phyloP scores from a whole-genome alignment of 2,888 invertebrate genomes.

The Stictocephala bisonia region DNA sequence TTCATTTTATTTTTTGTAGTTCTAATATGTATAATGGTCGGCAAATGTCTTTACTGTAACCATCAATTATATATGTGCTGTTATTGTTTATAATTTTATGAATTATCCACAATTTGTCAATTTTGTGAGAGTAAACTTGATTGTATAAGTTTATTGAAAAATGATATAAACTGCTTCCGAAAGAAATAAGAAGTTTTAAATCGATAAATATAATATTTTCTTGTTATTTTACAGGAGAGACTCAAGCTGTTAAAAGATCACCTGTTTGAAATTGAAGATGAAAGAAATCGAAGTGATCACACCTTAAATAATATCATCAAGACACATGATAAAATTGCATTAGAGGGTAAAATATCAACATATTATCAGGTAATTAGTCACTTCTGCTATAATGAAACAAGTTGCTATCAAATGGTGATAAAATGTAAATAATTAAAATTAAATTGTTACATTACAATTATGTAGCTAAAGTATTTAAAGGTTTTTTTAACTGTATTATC shows the following conservation, averaged over 20 bases:
- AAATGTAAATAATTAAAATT: too few relatives aligned
- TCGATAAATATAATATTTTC: slow-evolving; percentile 20
- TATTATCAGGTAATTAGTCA: slow-evolving; percentile 71
- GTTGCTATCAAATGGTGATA: too few relatives aligned
- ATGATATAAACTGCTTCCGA: neutral
- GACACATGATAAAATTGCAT: slow-evolving; percentile 74
- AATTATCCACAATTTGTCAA: neutral
- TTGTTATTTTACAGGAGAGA: slow-evolving; percentile 74
- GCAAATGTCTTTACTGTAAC: too few relatives aligned
- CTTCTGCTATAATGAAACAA: too few relatives aligned
- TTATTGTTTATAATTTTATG: too few relatives aligned
- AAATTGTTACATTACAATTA: too few relatives aligned
- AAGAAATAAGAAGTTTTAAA: slow-evolving; percentile 20
- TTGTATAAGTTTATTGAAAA: slow-evolving; percentile 18
- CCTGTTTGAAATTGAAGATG: slow-evolving; percentile 84
- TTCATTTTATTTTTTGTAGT: too few relatives aligned
- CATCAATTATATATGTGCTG: too few relatives aligned
- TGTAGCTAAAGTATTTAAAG: too few relatives aligned
- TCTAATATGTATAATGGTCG: too few relatives aligned
- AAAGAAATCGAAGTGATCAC: slow-evolving; percentile 81
- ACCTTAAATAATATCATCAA: slow-evolving; percentile 82
- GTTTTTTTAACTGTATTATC: too few relatives aligned
- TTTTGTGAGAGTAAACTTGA: neutral
- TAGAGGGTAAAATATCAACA: slow-evolving; percentile 65
- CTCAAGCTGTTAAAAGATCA: slow-evolving; percentile 80